Percentiles rank a stretch among this genome's conserved stretches.
Conservation (phyloP, 2,888 invertebrate genomes). For the Seira ritae region DNA sequence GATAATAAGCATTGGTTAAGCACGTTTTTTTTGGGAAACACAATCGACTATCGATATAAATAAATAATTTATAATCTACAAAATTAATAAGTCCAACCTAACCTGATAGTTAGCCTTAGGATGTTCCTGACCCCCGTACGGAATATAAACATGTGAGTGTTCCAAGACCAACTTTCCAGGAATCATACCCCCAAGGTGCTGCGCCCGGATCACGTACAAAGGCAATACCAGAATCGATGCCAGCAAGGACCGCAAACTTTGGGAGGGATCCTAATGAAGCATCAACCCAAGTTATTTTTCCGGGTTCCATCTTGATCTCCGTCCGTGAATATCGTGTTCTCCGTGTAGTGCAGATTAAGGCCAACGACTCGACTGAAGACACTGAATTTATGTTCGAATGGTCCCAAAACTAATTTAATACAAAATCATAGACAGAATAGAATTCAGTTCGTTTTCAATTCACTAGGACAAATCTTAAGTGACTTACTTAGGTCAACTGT, state of each 20-base stretch:
- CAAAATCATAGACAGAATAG: too few species aligned
- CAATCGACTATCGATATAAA: neutral
- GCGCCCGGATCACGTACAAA: constrained; percentile 63
- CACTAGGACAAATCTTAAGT: too few species aligned
- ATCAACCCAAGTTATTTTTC: too few species aligned
- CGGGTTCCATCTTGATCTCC: too few species aligned
- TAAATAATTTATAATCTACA: constrained; percentile 2
- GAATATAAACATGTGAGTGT: constrained; percentile 61
- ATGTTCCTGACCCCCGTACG: constrained; percentile 55
- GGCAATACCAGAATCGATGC: constrained; percentile 63
- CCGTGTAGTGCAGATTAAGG: too few species aligned
- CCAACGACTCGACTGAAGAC: too few species aligned
- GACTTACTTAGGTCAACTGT: too few species aligned
- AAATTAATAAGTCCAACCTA: neutral
- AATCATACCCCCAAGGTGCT: constrained; percentile 51
- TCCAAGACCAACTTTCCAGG: constrained; percentile 62
- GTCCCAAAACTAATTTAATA: too few species aligned
- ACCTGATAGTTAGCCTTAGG: constrained; percentile 49
- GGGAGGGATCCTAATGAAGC: too few species aligned
- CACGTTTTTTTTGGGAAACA: neutral
- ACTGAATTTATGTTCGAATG: too few species aligned
- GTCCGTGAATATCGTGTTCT: too few species aligned
- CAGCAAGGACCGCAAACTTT: neutral
- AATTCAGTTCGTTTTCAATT: too few species aligned
- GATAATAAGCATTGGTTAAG: neutral